phyloP scores from a whole-genome alignment of 1,140 invertebrate species.

The Zaprionus davidi region DNA sequence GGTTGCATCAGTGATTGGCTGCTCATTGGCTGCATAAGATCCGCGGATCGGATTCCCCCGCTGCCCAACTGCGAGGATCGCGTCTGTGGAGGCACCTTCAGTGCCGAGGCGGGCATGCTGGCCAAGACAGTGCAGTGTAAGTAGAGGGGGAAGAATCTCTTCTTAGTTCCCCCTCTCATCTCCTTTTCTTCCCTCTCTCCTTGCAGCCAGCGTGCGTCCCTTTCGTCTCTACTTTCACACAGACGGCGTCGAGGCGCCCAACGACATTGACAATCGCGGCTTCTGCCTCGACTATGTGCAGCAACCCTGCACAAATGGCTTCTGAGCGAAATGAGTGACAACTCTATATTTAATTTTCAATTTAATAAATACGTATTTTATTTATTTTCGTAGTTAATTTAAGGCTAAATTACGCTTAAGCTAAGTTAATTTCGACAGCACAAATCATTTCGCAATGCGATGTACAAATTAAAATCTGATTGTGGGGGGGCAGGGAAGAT shows the following conservation, averaged over 20 bases:
- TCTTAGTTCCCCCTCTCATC: background rate
- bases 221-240: constrained; percentile 92
- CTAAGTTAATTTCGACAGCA: constrained; percentile 66
- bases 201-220: constrained; percentile 90
- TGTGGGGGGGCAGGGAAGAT: background rate
- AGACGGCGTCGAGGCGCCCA: constrained; percentile 89
- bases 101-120: constrained; percentile 83
- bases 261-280: constrained; percentile 90
- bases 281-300: constrained; percentile 93
- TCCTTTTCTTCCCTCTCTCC: constrained; percentile 19
- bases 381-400: constrained; percentile 73
- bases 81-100: constrained; percentile 85
- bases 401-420: constrained; percentile 54
- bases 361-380: constrained; percentile 79
- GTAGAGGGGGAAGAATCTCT: constrained; percentile 31
- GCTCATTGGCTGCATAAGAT: constrained; percentile 89
- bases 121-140: constrained; percentile 85
- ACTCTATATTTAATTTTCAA: constrained; percentile 6
- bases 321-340: constrained; percentile 19
- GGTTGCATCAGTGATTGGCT: constrained; percentile 91
- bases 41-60: constrained; percentile 78
- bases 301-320: constrained; percentile 90
- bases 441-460: constrained; percentile 36
- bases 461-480: constrained; percentile 60
- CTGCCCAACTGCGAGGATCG: constrained; percentile 85